phyloP scores from a whole-genome alignment of 2,113 vertebrate genomes.

The Speoplatyrhinus poulsoni region DNA sequence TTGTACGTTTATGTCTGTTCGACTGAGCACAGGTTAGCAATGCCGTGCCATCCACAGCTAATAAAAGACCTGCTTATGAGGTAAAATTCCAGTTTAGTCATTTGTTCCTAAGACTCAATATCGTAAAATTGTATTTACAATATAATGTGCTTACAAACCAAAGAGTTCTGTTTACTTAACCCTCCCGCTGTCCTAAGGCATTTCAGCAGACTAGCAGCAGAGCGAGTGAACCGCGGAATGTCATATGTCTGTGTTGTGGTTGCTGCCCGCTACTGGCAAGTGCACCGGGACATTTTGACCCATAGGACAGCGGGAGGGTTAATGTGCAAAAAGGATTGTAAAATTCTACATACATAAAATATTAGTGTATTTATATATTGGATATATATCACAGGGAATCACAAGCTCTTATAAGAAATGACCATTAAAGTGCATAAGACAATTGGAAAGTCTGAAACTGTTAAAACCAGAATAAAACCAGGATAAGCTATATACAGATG shows the following conservation, averaged over 20 bases:
- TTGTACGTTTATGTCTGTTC: conserved; percentile 44
- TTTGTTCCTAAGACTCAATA: conserved; percentile 8
- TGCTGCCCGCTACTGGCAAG: too few relatives aligned
- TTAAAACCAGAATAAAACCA: too few relatives aligned
- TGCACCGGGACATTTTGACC: too few relatives aligned
- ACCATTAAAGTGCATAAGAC: too few relatives aligned
- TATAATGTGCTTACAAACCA: conserved; percentile 3
- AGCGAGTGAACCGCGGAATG: too few relatives aligned
- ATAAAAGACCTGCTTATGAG: conserved; percentile 20
- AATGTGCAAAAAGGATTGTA: conserved; percentile 33
- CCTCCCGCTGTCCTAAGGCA: too few relatives aligned
- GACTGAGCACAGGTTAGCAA: conserved; percentile 4
- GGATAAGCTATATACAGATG: too few relatives aligned
- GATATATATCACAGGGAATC: neutral
- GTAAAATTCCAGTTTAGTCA: conserved; percentile 15
- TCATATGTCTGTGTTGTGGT: too few relatives aligned
- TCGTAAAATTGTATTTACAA: conserved; percentile 27
- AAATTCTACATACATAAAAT: conserved; percentile 5
- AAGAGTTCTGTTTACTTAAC: neutral
- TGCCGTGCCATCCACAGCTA: conserved; percentile 9
- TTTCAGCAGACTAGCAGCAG: too few relatives aligned
- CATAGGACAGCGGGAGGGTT: too few relatives aligned
- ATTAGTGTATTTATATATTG: too few relatives aligned
- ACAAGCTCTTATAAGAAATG: conserved; percentile 5
- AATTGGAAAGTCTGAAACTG: too few relatives aligned